A percentile compares a stretch with the other conserved stretches of the same genome.
These are phyloP conservation scores for Macaria notata DNA, from an alignment of 2,888 invertebrate species.

Conservation along the genomic window DNA sequence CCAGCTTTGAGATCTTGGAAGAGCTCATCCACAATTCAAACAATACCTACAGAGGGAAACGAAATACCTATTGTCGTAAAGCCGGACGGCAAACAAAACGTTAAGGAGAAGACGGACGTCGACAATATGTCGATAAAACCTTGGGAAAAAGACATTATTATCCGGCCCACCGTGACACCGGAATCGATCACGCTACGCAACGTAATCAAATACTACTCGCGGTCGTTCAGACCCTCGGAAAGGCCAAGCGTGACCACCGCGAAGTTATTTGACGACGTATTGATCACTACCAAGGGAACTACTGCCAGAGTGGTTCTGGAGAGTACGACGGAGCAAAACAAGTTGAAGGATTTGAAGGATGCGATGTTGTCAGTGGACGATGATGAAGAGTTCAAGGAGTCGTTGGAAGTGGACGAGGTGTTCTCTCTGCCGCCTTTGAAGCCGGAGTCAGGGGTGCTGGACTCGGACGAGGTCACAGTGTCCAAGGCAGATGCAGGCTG, in stretches of 20 bases:
- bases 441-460: conserved; percentile 55
- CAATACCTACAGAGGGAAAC: conserved; percentile 58
- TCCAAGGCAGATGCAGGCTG: conserved; percentile 76
- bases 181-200: conserved; percentile 61
- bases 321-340: conserved; percentile 51
- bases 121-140: conserved; percentile 64
- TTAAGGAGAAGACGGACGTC: conserved; percentile 52
- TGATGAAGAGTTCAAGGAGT: conserved; percentile 74
- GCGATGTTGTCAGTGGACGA: conserved; percentile 71
- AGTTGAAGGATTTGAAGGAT: conserved; percentile 69
- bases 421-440: conserved; percentile 71
- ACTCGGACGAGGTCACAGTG: conserved; percentile 71
- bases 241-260: conserved; percentile 53
- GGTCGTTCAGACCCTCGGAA: conserved; percentile 52
- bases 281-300: conserved; percentile 64
- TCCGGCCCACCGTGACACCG: conserved; percentile 63
- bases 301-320: conserved; percentile 53
- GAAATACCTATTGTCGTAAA: conserved; percentile 58
- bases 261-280: conserved; percentile 63
- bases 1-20: conserved; percentile 77
- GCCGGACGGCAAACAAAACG: conserved; percentile 45
- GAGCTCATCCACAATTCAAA: conserved; percentile 58
- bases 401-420: conserved; percentile 73
- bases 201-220: conserved; percentile 61
- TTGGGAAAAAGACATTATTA: conserved; percentile 70